Conservation (phyloP, 2,797 vertebrate genomes). For the Mormyrops attenuatus region DNA sequence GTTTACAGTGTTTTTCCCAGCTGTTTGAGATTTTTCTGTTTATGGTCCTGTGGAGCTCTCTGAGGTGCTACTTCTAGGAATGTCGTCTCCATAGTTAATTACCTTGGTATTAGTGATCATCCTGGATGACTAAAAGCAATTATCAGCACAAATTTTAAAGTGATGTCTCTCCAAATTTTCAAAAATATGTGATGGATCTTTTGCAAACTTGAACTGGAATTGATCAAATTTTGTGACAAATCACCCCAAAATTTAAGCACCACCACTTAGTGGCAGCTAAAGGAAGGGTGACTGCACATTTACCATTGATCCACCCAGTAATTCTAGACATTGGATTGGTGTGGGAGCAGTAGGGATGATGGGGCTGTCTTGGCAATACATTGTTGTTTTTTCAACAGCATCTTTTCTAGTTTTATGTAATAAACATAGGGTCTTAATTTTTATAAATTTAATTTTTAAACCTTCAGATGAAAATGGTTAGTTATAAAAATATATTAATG, state of each 20-base stretch:
- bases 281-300: background rate
- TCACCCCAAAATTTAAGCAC: background rate
- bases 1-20: background rate
- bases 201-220: background rate
- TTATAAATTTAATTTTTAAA: background rate
- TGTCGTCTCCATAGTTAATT: background rate
- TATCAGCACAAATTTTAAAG: background rate
- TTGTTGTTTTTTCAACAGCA: background rate
- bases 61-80: background rate
- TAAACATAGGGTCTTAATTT: background rate
- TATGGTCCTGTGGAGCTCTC: background rate
- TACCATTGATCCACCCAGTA: background rate
- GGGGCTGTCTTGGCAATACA: background rate
- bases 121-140: background rate
- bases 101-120: background rate
- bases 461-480: background rate
- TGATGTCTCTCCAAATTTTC: background rate
- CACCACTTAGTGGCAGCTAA: background rate
- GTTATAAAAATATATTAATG: background rate
- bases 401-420: background rate
- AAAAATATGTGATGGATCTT: background rate
- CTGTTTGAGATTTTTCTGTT: background rate
- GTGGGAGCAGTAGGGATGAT: background rate
- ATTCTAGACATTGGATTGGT: background rate
- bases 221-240: background rate